Conservation (phyloP, 2,888 invertebrate species). For the Monopis laevigella region DNA sequence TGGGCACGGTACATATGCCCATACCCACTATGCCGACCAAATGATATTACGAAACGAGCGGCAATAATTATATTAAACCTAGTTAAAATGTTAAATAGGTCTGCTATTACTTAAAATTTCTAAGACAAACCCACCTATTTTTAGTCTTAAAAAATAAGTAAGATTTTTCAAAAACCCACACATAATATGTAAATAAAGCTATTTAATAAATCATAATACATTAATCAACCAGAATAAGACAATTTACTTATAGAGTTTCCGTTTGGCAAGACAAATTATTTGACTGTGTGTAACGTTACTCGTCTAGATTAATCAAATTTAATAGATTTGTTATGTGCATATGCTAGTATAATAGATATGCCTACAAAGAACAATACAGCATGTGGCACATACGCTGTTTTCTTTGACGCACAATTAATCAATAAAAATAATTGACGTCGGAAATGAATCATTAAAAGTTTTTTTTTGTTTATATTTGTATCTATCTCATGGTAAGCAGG, state of each 20-base stretch:
- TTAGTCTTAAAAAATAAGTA: neutral
- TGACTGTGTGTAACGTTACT: constrained; percentile 1
- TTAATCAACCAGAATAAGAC: neutral
- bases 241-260: neutral
- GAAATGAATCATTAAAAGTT: constrained; percentile 4
- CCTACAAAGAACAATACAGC: neutral
- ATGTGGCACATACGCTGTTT: constrained; percentile 15
- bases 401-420: constrained; percentile 19
- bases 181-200: neutral
- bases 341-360: neutral
- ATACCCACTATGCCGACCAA: too few relatives aligned
- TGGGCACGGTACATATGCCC: too few relatives aligned
- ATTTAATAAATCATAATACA: neutral
- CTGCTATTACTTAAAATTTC: neutral
- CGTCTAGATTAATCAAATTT: constrained; percentile 26
- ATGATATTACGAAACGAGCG: too few relatives aligned
- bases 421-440: constrained; percentile 10
- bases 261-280: constrained; percentile 6
- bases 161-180: neutral
- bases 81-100: too few relatives aligned
- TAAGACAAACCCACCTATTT: neutral
- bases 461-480: too few relatives aligned
- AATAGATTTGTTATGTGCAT: constrained; percentile 25
- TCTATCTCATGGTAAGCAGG: too few relatives aligned
- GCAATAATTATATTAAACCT: too few relatives aligned